Evolutionary conservation across 2,888 invertebrate genomes (phyloP).

Genomic region (Callyntrura sp.): DNA sequence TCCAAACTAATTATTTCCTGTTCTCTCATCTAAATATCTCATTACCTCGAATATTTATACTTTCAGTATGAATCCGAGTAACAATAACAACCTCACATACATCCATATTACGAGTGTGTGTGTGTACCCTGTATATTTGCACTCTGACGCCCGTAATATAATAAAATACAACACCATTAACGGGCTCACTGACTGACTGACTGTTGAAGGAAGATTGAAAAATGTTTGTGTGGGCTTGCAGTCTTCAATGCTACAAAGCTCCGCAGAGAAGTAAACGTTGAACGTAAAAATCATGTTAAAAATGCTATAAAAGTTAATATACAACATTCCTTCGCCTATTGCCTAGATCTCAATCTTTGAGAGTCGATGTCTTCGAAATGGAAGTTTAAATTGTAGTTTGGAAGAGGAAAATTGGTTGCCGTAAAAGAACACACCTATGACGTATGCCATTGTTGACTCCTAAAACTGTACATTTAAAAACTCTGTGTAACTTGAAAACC

Average conservation of each 20-base stretch:
- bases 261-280: no score
- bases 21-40: constrained; percentile 82
- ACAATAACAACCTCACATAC: constrained; percentile 11
- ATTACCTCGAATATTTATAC: constrained; percentile 74
- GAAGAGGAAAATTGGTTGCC: no score
- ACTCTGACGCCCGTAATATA: constrained; percentile 73
- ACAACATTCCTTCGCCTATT: no score
- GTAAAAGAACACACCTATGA: no score
- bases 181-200: constrained; percentile 71
- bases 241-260: not conserved
- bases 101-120: no score
- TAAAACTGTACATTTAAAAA: not conserved
- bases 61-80: constrained; percentile 20
- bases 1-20: constrained; percentile 84
- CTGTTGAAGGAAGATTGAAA: constrained; percentile 49
- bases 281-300: no score
- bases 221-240: constrained; percentile 39
- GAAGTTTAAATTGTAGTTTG: no score
- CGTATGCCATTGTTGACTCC: no score
- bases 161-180: constrained; percentile 64
- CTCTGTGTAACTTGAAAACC: no score
- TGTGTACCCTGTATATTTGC: constrained; percentile 64
- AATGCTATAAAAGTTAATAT: no score
- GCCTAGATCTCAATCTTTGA: no score
- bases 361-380: no score